Conservation (phyloP, 2,113 vertebrate genomes). For the Fukomys damarensis region DNA sequence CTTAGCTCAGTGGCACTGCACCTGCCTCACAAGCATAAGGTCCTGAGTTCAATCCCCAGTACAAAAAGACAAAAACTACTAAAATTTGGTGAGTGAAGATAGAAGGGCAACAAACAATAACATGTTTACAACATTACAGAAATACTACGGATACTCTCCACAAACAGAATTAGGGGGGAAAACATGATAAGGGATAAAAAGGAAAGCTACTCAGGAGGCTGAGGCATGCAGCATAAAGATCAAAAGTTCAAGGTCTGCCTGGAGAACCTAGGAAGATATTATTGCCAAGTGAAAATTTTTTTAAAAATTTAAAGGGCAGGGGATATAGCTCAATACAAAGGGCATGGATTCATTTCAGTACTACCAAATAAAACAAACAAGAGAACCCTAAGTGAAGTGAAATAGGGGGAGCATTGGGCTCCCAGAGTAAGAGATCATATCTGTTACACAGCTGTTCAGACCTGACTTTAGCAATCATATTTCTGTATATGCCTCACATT, state of each 20-base stretch:
- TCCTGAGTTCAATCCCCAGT: too few relatives aligned
- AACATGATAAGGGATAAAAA: background rate
- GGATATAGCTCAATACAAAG: too few relatives aligned
- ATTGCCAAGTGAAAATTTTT: too few relatives aligned
- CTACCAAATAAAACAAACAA: too few relatives aligned
- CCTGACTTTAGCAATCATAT: constrained; percentile 15
- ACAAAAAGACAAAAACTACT: background rate
- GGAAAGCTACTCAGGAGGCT: background rate
- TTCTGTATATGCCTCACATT: constrained; percentile 11
- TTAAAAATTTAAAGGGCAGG: too few relatives aligned
- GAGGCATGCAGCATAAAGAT: background rate
- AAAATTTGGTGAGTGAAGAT: background rate
- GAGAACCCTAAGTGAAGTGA: background rate
- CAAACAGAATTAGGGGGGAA: background rate
- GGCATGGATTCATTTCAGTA: background rate
- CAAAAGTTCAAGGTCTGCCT: background rate
- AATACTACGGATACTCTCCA: background rate
- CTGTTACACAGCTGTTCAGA: background rate
- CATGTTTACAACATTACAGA: background rate
- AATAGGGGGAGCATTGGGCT: background rate
- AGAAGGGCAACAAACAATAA: background rate
- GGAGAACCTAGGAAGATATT: background rate
- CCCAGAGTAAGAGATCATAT: constrained; percentile 9
- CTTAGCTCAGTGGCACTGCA: too few relatives aligned
- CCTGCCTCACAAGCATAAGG: too few relatives aligned